Conservation (phyloP, 1,140 invertebrate genomes). For the Leptopilina boulardi region DNA sequence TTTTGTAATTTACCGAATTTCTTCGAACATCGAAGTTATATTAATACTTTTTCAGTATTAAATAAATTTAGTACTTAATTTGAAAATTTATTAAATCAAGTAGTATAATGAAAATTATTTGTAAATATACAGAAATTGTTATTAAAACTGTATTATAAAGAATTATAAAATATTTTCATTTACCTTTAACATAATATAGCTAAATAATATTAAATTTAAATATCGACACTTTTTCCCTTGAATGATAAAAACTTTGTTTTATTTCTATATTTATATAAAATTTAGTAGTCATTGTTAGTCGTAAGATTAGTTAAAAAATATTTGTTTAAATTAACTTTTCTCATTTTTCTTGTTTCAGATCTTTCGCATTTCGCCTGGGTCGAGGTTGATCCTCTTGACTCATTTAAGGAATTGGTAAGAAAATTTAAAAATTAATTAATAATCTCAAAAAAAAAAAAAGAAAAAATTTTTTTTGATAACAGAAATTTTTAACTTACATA, state of each 20-base stretch:
- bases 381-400: neutral
- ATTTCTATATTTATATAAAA: neutral
- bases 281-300: neutral
- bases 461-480: neutral
- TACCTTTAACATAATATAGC: neutral
- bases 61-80: neutral
- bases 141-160: conserved; percentile 1
- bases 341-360: conserved; percentile 14
- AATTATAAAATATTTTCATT: neutral
- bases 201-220: too few species aligned
- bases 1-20: neutral
- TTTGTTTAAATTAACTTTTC: neutral
- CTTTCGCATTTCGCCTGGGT: neutral
- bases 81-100: neutral
- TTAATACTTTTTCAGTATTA: neutral
- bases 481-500: neutral
- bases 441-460: too few species aligned
- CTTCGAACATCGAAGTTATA: neutral
- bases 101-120: neutral
- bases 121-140: neutral
- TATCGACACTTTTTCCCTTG: neutral
- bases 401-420: conserved; percentile 6
- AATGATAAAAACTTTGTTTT: neutral
- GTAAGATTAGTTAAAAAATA: neutral
- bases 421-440: neutral